These are phyloP conservation scores for Myotis myotis DNA, from an alignment of 2,797 vertebrate genomes.

Conservation along the genomic window DNA sequence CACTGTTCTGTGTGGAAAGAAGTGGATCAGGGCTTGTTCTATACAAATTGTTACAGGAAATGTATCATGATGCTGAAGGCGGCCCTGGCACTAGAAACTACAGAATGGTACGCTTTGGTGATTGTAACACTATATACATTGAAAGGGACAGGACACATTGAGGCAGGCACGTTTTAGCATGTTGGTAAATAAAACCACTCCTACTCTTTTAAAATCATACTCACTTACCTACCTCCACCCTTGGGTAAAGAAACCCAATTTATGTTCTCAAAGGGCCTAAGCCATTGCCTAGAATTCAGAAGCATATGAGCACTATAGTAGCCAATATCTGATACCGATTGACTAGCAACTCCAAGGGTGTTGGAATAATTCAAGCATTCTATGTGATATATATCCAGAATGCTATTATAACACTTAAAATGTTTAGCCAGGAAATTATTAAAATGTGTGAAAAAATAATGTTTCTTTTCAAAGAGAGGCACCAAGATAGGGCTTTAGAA, in stretches of 20 bases:
- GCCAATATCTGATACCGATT: background rate
- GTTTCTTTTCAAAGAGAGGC: background rate
- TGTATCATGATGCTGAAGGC: background rate
- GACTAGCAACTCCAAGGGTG: background rate
- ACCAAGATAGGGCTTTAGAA: slow-evolving; percentile 5
- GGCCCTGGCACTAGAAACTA: background rate
- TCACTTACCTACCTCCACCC: background rate
- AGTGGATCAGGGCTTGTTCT: background rate
- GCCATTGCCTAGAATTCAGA: background rate
- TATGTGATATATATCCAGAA: background rate
- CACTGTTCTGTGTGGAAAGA: background rate
- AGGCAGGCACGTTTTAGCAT: background rate
- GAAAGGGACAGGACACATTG: background rate
- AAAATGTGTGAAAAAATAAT: slow-evolving; percentile 39
- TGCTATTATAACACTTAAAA: slow-evolving; percentile 10
- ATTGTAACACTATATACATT: background rate
- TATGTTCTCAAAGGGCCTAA: background rate
- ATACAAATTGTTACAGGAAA: background rate
- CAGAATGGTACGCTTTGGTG: background rate
- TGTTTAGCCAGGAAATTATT: background rate
- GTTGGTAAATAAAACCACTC: slow-evolving; percentile 20
- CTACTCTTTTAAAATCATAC: background rate
- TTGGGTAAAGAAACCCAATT: slow-evolving; percentile 31
- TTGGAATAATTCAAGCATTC: slow-evolving; percentile 16
- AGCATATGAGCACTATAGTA: background rate